Base-by-base conservation (phyloP, 2,113 vertebrate species). In the Albula goreensis region DNA sequence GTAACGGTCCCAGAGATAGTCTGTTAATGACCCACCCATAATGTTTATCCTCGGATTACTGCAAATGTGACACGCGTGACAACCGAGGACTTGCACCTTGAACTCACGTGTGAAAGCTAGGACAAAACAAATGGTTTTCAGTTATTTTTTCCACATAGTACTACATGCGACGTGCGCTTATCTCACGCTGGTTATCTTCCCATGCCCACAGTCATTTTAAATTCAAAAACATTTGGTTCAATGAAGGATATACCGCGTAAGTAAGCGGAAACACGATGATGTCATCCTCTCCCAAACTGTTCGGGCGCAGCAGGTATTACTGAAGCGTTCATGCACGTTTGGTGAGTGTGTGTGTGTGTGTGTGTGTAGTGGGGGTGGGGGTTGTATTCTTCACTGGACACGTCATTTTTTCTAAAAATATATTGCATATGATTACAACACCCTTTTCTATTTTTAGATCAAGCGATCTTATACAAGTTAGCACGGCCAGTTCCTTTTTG, bases 321-420 rank as follows among this genome's bases (percentile, higher is more conserved):
- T 25, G 15, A 77, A 49, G 41, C 25, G 51, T 63, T 78, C 50
- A 49, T 22, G 85, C 25, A 57, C 70, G 81, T 78, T 83, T 49
- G 81, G 81, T 50, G 57, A 50, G 50, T 83, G 22, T n/a, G 10
- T 86, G 78, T 86, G 78, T 31, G 31, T 41, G 31, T 22, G 85
- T 17, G 49, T 52, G 81, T 78, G 78, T 49, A 74, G 81, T 50
- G 57, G 31, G 31, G 31, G 31, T 41, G 31, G 31, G 31, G 31
- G 31, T 11, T 74, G 22, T 31, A 49, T 81, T n/a, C 52, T 81
- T 78, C 53, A n/a, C 31, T n/a, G 52, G 74, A 83, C 31, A 77
- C 81, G 86, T 86, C 86, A 86, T 57, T 60, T 86, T 41, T 51
- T 83, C 81, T 86, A 83, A 83, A 86, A 86, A 86, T 86, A 86